A percentile compares a stretch with the other conserved stretches of the same genome.
Conservation (phyloP, 2,888 invertebrate species). For the Tenthredo distinguenda region DNA sequence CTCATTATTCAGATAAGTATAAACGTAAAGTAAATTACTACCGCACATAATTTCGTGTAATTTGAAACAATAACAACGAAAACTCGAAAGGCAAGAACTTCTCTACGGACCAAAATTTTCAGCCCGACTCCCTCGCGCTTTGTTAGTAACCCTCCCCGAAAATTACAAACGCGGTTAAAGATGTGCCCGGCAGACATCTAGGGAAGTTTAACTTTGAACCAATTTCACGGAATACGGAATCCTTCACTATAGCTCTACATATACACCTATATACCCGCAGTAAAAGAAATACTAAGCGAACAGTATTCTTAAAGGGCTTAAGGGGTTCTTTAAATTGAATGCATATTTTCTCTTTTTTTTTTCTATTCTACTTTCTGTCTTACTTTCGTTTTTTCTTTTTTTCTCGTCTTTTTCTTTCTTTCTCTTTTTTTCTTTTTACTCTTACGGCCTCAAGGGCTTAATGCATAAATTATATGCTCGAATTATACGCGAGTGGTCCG, state of each 20-base stretch:
- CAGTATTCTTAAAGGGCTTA: slow-evolving; percentile 38
- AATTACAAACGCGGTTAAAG: background rate
- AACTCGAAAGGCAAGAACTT: background rate
- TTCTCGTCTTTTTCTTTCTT: background rate
- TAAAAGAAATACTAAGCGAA: slow-evolving; percentile 10
- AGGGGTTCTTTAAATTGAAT: slow-evolving; percentile 44
- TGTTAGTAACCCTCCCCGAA: background rate
- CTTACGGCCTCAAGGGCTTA: slow-evolving; percentile 29
- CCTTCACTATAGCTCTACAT: background rate
- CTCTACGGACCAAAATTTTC: slow-evolving; percentile 18
- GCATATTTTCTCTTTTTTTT: background rate
- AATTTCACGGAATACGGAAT: slow-evolving; percentile 29
- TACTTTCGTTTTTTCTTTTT: background rate
- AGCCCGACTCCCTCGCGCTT: background rate
- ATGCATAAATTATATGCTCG: slow-evolving; percentile 49
- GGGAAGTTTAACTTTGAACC: slow-evolving; percentile 46
- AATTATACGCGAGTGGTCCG: slow-evolving; percentile 15
- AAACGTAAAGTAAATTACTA: slow-evolving; percentile 11
- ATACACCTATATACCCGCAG: background rate
- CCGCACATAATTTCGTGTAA: slow-evolving; percentile 9
- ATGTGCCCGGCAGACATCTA: slow-evolving; percentile 38
- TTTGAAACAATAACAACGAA: slow-evolving; percentile 48
- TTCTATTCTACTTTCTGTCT: background rate
- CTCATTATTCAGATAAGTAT: background rate
- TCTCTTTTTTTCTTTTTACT: background rate